phyloP scores from a whole-genome alignment of 2,888 invertebrate genomes.

The Microdon myrmicae region DNA sequence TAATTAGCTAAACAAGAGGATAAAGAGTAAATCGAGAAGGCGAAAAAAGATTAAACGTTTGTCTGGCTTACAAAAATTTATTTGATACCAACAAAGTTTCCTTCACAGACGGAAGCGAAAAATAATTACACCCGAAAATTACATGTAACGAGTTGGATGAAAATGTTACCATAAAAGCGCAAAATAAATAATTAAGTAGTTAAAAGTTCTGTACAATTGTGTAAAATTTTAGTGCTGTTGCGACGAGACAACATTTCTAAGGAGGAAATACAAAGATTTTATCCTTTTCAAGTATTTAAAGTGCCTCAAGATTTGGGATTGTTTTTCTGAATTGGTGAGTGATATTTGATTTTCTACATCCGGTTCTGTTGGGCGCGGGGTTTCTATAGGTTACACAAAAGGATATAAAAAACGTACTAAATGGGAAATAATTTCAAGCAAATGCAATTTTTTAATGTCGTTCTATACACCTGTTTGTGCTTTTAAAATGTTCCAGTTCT shows the following conservation, averaged over 20 bases:
- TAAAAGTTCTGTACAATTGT: constrained; percentile 2
- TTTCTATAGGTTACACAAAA: not conserved
- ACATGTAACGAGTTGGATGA: constrained; percentile 6
- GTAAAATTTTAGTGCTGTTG: constrained; percentile 10
- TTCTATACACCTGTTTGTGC: not conserved
- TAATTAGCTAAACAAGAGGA: too few species aligned
- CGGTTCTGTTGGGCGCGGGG: not conserved
- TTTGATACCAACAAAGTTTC: constrained; percentile 4
- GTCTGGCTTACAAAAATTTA: constrained; percentile 12
- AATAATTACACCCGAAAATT: not conserved
- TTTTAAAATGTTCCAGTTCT: not conserved
- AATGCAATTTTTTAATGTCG: constrained; percentile 7
- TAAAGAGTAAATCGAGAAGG: constrained; percentile 4
- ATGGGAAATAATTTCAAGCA: constrained; percentile 1
- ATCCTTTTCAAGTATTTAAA: constrained; percentile 26
- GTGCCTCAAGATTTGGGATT: constrained; percentile 61
- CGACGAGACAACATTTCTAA: too few species aligned
- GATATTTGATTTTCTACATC: not conserved
- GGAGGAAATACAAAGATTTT: not conserved
- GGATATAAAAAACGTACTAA: not conserved
- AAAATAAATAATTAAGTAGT: not conserved
- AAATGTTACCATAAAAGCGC: constrained; percentile 17
- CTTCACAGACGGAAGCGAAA: not conserved
- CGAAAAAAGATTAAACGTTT: constrained; percentile 9
- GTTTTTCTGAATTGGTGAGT: constrained; percentile 58